Evolutionary conservation across 2,113 vertebrate species (phyloP).

Genomic region (Oreochromis tanganicae): DNA sequence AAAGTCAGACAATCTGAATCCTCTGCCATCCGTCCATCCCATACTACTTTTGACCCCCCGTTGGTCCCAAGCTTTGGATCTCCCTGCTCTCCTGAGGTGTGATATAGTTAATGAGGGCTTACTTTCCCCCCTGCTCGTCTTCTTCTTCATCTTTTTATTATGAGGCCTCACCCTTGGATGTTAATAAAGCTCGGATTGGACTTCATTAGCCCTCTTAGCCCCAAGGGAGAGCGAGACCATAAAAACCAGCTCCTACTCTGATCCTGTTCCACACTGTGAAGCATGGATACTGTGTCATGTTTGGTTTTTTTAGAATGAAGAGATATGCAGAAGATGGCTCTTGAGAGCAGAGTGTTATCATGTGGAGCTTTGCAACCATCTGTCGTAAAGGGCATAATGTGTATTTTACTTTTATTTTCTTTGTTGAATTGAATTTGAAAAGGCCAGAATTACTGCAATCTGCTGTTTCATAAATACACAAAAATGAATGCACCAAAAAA

Average conservation of each 20-base stretch:
- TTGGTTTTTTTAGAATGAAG: constrained; percentile 19
- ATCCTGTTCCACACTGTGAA: constrained; percentile 39
- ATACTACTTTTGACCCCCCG: neutral
- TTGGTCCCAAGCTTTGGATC: neutral
- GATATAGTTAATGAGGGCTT: constrained; percentile 44
- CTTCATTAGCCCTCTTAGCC: constrained; percentile 60
- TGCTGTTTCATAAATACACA: neutral
- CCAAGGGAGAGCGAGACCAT: constrained; percentile 30
- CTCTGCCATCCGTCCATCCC: neutral
- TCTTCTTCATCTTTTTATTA: constrained; percentile 15
- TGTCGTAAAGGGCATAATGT: neutral
- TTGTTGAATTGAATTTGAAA: neutral
- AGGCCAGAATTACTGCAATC: neutral
- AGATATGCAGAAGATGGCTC: neutral
- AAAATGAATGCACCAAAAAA: neutral
- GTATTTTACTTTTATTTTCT: neutral
- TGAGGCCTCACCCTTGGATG: constrained; percentile 25
- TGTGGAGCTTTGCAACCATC: neutral
- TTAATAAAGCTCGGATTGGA: constrained; percentile 62
- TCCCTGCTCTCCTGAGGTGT: constrained; percentile 18
- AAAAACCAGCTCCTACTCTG: constrained; percentile 21
- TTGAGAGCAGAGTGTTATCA: constrained; percentile 2
- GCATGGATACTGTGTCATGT: constrained; percentile 35
- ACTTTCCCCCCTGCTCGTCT: neutral
- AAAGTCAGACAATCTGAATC: neutral